These are phyloP conservation scores for Diachasma alloeum DNA, from an alignment of 1,140 invertebrate species.

Conservation along the genomic window DNA sequence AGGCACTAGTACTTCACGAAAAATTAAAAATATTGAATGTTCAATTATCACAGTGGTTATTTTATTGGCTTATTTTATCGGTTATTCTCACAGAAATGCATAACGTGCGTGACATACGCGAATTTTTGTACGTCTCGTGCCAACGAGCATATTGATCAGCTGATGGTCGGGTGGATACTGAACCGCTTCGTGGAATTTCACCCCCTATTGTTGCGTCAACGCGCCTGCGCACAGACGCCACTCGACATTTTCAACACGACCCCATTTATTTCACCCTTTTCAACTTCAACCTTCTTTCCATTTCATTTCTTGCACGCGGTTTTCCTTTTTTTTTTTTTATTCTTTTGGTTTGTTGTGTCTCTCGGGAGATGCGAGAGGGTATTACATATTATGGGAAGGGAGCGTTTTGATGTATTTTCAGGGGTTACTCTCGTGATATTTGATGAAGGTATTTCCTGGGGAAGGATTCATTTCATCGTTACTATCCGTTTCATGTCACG, in stretches of 20 bases:
- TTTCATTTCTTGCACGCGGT: background rate
- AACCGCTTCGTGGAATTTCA: constrained; percentile 53
- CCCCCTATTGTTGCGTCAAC: constrained; percentile 49
- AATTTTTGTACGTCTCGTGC: background rate
- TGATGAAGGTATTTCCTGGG: too few relatives aligned
- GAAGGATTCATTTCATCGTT: too few relatives aligned
- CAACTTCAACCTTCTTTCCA: constrained; percentile 8
- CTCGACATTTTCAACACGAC: constrained; percentile 15
- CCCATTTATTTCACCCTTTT: constrained; percentile 17
- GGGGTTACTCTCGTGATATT: too few relatives aligned
- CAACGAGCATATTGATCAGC: constrained; percentile 56
- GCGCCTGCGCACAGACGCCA: constrained; percentile 45
- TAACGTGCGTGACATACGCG: constrained; percentile 40
- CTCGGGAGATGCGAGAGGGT: too few relatives aligned
- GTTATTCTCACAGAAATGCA: constrained; percentile 27
- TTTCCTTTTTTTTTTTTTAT: background rate
- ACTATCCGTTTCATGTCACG: too few relatives aligned
- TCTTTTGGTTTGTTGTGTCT: background rate
- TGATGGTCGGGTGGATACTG: constrained; percentile 61
- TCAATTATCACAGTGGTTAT: too few relatives aligned
- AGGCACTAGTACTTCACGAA: too few relatives aligned
- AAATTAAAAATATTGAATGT: too few relatives aligned
- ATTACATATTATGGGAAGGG: too few relatives aligned
- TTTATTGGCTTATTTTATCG: background rate
- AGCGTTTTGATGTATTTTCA: too few relatives aligned